phyloP scores from a whole-genome alignment of 2,797 vertebrate species.

The Thunnus albacares region DNA sequence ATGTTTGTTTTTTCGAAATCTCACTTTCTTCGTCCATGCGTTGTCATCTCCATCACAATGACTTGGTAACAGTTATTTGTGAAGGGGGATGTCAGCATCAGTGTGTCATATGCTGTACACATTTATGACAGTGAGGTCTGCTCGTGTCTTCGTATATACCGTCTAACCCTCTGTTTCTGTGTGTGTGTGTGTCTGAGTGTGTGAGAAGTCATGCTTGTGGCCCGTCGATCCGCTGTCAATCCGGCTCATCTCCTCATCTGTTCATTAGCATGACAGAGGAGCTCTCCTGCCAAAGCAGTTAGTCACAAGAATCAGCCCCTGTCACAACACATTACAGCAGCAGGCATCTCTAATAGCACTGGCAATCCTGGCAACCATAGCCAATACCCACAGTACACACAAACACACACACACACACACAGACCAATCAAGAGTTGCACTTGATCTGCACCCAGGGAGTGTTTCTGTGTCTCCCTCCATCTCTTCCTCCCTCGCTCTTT shows the following conservation, averaged over 20 bases:
- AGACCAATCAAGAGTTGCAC: slow-evolving; percentile 68
- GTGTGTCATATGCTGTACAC: slow-evolving; percentile 31
- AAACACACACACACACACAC: slow-evolving; percentile 37
- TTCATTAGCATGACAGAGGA: slow-evolving; percentile 87
- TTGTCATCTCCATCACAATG: slow-evolving; percentile 51
- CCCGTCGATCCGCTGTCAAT: slow-evolving; percentile 79
- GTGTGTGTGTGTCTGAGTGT: slow-evolving; percentile 35
- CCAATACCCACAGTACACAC: slow-evolving; percentile 62
- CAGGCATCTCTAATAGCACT: slow-evolving; percentile 73
- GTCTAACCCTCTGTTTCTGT: slow-evolving; percentile 30
- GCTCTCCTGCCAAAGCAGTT: slow-evolving; percentile 86
- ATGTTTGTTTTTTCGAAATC: slow-evolving; percentile 27
- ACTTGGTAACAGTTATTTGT: slow-evolving; percentile 28
- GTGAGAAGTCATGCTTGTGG: slow-evolving; percentile 46
- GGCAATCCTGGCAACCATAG: slow-evolving; percentile 75
- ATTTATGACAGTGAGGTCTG: slow-evolving; percentile 42
- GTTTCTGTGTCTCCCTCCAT: slow-evolving; percentile 62
- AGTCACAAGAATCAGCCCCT: slow-evolving; percentile 86
- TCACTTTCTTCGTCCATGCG: slow-evolving; percentile 33
- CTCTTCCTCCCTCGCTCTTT: slow-evolving; percentile 50
- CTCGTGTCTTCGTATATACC: slow-evolving; percentile 17
- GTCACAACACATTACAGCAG: slow-evolving; percentile 87
- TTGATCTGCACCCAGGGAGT: slow-evolving; percentile 70
- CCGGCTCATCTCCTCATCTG: slow-evolving; percentile 78
- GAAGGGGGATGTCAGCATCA: slow-evolving; percentile 29